Base-by-base conservation (phyloP, 1,140 invertebrate genomes). In the Mizuhopecten yessoensis region DNA sequence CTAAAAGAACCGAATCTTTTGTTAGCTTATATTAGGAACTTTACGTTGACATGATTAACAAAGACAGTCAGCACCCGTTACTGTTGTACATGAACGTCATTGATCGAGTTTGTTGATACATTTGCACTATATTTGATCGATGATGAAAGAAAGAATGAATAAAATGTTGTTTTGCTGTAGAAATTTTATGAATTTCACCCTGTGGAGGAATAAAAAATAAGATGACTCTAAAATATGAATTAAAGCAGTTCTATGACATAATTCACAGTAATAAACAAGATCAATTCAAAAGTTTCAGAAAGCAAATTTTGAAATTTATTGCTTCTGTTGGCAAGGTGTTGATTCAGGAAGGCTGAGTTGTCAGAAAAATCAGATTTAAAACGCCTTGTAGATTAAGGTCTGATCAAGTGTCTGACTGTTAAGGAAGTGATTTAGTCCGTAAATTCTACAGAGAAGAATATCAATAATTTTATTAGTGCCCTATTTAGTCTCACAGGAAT, bases 351-450 rank as follows among this genome's bases (percentile, higher is more conserved):
- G 45, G 29, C 34, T 2, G 20, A 17, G 13, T 33, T 88, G 45
- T 88, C n/a, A 33, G 45, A 42, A 88, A 42, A 29, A 42, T 17
- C 23, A 42, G 36, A 45, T 39, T 33, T 88, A 88, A 39, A 88
- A 42, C n/a, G 29, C 33, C 45, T 33, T 88, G 45, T 39, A 39
- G n/a, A 88, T 88, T 75, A 75, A n/a, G 29, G 2, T 15, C 2
- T 45, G 33, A 42, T 15, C 23, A 88, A 39, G 7, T 29, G 45
- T 45, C 33, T 88, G 29, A 39, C 29, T 29, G 33, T 29, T 33
- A 42, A 29, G 33, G 29, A 23, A 75, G 23, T 29, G 57, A 75
- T 75, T 75, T 5, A 75, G n/a, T 75, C 9, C 15, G n/a, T 29
- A 75, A 75, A 29, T 29, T 75, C 57, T 75, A 29, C 11, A 1